Percentiles rank a stretch among this genome's conserved stretches.
These are phyloP conservation scores for Pristionchus arcanus DNA, from an alignment of 2,888 invertebrate genomes.

Conservation along the genomic window DNA sequence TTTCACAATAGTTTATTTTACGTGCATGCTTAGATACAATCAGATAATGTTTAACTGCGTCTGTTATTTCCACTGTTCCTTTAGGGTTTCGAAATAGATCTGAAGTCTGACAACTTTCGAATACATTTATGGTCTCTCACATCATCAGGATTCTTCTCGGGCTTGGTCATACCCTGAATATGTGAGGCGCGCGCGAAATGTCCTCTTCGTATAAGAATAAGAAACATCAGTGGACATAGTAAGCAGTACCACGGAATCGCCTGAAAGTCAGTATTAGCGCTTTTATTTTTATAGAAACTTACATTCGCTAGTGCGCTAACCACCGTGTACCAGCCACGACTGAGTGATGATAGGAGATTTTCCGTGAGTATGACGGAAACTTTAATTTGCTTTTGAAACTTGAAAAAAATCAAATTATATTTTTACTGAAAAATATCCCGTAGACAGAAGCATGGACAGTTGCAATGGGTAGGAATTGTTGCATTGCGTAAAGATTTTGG, in stretches of 20 bases:
- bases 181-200: neutral
- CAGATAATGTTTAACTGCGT: no score
- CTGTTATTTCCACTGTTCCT: neutral
- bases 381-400: neutral
- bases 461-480: conserved; percentile 35
- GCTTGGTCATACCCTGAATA: neutral
- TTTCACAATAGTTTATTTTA: no score
- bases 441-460: neutral
- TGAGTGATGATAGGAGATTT: neutral
- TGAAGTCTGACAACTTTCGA: neutral
- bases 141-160: neutral
- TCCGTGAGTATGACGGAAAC: neutral
- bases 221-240: conserved; percentile 16
- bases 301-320: neutral
- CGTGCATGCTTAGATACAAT: no score
- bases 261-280: neutral
- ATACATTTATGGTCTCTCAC: neutral
- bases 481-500: conserved; percentile 42
- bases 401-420: neutral
- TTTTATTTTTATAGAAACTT: no score
- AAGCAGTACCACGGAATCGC: neutral
- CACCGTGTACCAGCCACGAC: neutral
- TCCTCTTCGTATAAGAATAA: conserved; percentile 26
- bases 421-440: neutral
- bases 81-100: neutral